Evolutionary conservation across 2,113 vertebrate species (phyloP).

Genomic region (Cranoglanis bouderius): DNA sequence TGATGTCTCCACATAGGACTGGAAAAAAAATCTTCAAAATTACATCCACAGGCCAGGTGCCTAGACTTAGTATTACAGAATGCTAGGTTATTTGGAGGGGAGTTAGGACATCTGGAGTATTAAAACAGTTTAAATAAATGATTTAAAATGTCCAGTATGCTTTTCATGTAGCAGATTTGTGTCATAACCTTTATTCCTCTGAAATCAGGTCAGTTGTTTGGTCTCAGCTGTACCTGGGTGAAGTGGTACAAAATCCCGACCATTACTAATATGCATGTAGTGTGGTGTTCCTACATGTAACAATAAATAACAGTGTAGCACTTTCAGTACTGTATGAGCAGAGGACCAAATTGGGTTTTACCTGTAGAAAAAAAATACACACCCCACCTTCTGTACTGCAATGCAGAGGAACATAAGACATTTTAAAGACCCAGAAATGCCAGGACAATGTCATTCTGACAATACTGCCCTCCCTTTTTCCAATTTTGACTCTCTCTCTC

Average conservation of each 20-base stretch:
- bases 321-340: neutral
- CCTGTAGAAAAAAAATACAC: constrained; percentile 8
- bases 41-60: neutral
- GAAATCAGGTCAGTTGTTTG: neutral
- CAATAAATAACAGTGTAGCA: neutral
- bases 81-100: neutral
- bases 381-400: constrained; percentile 35
- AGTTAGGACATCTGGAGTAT: neutral
- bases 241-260: neutral
- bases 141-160: neutral
- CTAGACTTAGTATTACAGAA: neutral
- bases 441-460: constrained; percentile 52
- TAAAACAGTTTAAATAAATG: neutral
- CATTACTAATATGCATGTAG: neutral
- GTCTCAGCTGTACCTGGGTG: neutral
- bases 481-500: neutral
- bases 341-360: neutral
- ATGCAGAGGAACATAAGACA: constrained; percentile 37
- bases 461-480: constrained; percentile 7
- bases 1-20: neutral
- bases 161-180: constrained; percentile 4
- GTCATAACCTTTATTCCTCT: neutral
- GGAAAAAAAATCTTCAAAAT: neutral
- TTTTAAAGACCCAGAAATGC: constrained; percentile 47
- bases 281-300: neutral